A percentile compares a stretch with the other conserved stretches of the same genome.
Evolutionary conservation across 2,888 invertebrate species (phyloP).

Genomic region (Polietes domitor): DNA sequence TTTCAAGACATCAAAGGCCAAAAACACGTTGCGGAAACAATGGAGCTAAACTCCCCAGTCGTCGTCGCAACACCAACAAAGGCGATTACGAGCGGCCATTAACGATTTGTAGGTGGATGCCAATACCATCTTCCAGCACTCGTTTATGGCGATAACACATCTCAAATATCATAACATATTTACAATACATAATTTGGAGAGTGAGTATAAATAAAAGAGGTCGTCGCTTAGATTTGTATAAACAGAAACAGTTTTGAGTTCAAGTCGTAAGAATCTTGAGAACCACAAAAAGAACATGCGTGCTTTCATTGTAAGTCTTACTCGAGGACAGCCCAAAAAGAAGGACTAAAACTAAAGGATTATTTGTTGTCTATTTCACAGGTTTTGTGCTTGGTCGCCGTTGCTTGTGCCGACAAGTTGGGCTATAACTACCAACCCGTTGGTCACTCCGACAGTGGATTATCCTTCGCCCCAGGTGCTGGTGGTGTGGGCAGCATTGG

Average conservation of each 20-base stretch:
- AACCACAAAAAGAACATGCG: neutral
- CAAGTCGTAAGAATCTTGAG: neutral
- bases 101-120: neutral
- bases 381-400: slow-evolving; percentile 36
- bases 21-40: neutral
- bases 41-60: neutral
- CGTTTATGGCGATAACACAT: neutral
- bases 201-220: slow-evolving; percentile 69
- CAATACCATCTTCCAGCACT: neutral
- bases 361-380: neutral
- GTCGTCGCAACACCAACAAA: neutral
- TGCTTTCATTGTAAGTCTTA: slow-evolving; percentile 11
- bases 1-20: neutral
- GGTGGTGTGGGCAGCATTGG: slow-evolving; percentile 1
- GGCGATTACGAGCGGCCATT: neutral
- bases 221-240: slow-evolving; percentile 65
- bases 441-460: slow-evolving; percentile 24
- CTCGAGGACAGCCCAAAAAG: neutral
- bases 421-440: slow-evolving; percentile 34
- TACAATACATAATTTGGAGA: neutral
- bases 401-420: slow-evolving; percentile 27
- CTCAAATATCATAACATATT: neutral
- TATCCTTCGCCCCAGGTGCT: slow-evolving; percentile 17
- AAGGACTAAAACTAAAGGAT: neutral
- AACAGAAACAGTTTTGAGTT: slow-evolving; percentile 70